Percentiles rank a stretch among this genome's conserved stretches.
These are phyloP conservation scores for Furcifer pardalis DNA, from an alignment of 2,797 vertebrate genomes.

Conservation along the genomic window DNA sequence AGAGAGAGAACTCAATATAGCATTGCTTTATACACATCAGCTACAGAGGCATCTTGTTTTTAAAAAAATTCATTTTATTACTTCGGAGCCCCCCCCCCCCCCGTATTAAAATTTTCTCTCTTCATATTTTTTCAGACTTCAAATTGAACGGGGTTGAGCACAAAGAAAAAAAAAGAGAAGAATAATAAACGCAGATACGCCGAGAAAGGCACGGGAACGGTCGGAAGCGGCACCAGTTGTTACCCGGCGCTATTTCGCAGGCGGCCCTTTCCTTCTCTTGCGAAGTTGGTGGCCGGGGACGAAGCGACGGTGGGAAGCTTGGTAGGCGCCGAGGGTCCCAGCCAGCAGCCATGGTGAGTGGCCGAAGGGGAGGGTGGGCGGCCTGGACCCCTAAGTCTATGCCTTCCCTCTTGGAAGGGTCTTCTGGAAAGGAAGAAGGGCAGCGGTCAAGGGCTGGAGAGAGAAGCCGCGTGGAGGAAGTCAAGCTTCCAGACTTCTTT, in stretches of 20 bases:
- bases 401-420: no score
- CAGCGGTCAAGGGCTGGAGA: not conserved
- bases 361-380: fast-evolving
- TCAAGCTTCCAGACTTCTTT: not conserved
- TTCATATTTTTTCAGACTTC: not conserved
- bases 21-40: no score
- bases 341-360: not conserved
- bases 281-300: no score
- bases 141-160: not conserved
- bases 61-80: no score
- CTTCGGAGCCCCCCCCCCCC: no score
- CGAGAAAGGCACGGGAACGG: not conserved
- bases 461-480: not conserved
- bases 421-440: not conserved
- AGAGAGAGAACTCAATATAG: no score
- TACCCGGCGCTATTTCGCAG: fast-evolving
- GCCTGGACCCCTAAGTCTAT: not conserved
- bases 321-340: fast-evolving
- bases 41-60: no score
- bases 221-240: not conserved
- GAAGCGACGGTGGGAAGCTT: no score
- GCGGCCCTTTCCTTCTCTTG: fast-evolving
- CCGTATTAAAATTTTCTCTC: no score
- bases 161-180: no score
- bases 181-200: no score